Conservation (phyloP, 1,140 invertebrate genomes). For the Steinernema feltiae region DNA sequence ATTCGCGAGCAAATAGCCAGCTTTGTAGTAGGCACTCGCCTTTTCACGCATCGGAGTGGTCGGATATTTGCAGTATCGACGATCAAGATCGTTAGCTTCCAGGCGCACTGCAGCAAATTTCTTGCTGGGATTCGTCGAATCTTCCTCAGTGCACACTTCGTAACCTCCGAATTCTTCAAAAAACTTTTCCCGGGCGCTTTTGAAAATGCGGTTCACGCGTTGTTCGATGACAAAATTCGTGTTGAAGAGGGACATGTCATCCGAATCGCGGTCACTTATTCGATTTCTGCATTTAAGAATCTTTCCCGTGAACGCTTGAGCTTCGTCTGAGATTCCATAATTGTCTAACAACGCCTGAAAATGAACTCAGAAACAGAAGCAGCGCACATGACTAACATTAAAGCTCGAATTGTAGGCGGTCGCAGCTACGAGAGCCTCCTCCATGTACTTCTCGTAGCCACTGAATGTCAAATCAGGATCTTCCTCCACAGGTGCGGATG, state of each 20-base stretch:
- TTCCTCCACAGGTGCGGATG: too few relatives aligned
- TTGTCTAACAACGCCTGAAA: conserved; percentile 37
- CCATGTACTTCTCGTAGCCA: too few relatives aligned
- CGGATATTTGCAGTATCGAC: not conserved
- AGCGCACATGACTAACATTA: conserved; percentile 17
- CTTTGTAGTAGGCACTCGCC: conserved; percentile 24
- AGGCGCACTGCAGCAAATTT: not conserved
- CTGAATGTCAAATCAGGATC: too few relatives aligned
- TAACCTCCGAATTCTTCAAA: conserved; percentile 21
- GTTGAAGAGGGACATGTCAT: conserved; percentile 40
- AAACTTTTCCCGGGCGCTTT: conserved; percentile 19
- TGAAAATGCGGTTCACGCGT: conserved; percentile 16
- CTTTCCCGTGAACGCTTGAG: conserved; percentile 40
- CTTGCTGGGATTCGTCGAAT: not conserved
- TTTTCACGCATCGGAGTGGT: conserved; percentile 9
- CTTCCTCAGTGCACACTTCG: not conserved
- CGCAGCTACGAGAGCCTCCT: too few relatives aligned
- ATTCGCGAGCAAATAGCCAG: conserved; percentile 19
- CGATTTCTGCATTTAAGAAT: conserved; percentile 32
- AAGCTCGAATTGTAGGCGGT: conserved; percentile 5
- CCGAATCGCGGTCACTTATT: conserved; percentile 32
- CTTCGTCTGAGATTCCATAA: conserved; percentile 45
- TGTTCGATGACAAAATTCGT: conserved; percentile 36
- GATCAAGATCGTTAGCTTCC: conserved; percentile 2
- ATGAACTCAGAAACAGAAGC: not conserved